A percentile compares a stretch with the other conserved stretches of the same genome.
These are phyloP conservation scores for Oedothorax gibbosus DNA, from an alignment of 1,140 invertebrate species.

Conservation along the genomic window DNA sequence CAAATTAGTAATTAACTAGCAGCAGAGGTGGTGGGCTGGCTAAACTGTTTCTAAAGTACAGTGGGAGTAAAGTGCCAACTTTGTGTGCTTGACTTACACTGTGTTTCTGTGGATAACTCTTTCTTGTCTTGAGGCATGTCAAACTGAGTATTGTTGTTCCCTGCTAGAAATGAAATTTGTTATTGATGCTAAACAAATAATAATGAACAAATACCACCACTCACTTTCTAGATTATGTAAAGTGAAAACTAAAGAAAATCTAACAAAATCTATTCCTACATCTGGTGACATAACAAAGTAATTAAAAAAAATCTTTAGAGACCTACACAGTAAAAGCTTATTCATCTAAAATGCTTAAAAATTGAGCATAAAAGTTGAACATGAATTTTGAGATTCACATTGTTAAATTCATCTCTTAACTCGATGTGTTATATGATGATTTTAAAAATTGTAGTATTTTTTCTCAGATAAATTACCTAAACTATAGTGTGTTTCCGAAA, in stretches of 20 bases:
- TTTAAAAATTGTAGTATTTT: no score
- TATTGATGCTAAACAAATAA: constrained; percentile 46
- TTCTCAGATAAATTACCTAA: no score
- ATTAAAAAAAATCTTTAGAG: background rate
- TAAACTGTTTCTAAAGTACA: constrained; percentile 52
- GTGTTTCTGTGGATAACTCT: constrained; percentile 59
- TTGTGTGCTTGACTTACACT: constrained; percentile 58
- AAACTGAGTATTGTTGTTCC: constrained; percentile 61
- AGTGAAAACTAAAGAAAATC: background rate
- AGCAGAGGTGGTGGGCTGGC: constrained; percentile 46
- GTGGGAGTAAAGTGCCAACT: constrained; percentile 56
- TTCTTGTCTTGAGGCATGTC: constrained; percentile 58
- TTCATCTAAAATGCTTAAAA: no score
- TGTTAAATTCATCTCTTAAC: no score
- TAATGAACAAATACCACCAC: constrained; percentile 45
- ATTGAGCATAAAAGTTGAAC: no score
- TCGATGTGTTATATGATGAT: no score
- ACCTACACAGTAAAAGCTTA: no score
- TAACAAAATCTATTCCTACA: background rate
- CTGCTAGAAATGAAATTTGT: constrained; percentile 60
- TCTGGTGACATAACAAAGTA: constrained; percentile 50
- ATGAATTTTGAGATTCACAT: no score
- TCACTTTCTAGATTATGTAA: constrained; percentile 11
- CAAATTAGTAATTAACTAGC: constrained; percentile 44
- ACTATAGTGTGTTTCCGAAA: no score